These are phyloP conservation scores for Thysanoteuthis rhombus DNA, from an alignment of 2,888 invertebrate genomes.

Conservation along the genomic window DNA sequence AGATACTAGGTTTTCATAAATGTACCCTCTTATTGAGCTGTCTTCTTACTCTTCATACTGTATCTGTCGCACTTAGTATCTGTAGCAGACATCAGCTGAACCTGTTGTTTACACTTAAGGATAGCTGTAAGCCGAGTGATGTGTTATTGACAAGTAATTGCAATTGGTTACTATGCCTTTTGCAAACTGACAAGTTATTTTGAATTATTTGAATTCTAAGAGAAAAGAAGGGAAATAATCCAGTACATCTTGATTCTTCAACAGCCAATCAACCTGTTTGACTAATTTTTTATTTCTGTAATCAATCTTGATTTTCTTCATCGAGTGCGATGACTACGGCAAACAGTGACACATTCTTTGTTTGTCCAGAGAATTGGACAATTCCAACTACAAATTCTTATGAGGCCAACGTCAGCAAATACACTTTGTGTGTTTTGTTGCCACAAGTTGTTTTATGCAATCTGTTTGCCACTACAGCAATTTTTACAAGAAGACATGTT, in stretches of 20 bases:
- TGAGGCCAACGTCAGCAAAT: neutral
- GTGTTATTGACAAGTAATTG: too few species aligned
- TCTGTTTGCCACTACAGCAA: neutral
- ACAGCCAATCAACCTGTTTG: neutral
- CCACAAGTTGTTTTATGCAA: neutral
- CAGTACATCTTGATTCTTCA: neutral
- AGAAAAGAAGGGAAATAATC: neutral
- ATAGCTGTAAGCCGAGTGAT: too few species aligned
- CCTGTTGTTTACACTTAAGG: too few species aligned
- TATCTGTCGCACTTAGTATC: too few species aligned
- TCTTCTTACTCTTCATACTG: too few species aligned
- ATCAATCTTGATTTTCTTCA: neutral
- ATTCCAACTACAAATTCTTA: neutral
- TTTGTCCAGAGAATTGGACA: neutral
- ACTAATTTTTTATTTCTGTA: neutral
- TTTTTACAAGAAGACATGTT: neutral
- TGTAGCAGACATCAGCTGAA: too few species aligned
- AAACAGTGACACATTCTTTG: neutral
- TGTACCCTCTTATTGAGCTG: too few species aligned
- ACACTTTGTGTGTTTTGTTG: neutral
- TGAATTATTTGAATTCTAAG: neutral
- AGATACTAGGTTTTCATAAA: too few species aligned
- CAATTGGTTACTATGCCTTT: too few species aligned
- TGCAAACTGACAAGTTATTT: too few species aligned
- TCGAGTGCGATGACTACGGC: neutral